Conservation (phyloP, 2,113 vertebrate genomes). For the Tinamus guttatus region DNA sequence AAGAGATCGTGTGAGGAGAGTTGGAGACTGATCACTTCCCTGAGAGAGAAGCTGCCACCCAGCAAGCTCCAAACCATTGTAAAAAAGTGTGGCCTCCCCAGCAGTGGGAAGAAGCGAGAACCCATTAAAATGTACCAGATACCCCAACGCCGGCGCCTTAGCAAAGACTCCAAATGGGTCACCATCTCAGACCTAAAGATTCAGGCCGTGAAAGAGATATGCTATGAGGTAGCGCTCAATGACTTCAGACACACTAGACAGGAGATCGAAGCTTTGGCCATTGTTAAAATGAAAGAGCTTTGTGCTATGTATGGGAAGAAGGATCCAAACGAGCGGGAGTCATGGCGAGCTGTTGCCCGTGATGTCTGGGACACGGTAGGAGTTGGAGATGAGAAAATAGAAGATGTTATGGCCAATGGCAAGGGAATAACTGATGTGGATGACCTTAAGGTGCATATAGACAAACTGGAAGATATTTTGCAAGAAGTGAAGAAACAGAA, state of each 20-base stretch:
- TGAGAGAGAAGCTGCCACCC: constrained; percentile 99
- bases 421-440: constrained; percentile 87
- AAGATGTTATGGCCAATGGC: constrained; percentile 86
- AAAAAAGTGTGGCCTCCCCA: constrained; percentile 98
- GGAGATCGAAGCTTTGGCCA: constrained; percentile 97
- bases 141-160: constrained; percentile 93
- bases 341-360: constrained; percentile 94
- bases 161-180: constrained; percentile 98
- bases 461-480: constrained; percentile 96
- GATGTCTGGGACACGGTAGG: constrained; percentile 99
- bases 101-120: constrained; percentile 96
- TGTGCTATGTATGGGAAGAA: constrained; percentile 95
- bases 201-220: constrained; percentile 99
- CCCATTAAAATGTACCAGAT: constrained; percentile 98
- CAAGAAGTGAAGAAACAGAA: constrained; percentile 99
- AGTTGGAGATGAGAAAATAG: constrained; percentile 93
- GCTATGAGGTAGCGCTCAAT: constrained; percentile 97
- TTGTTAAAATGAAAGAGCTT: constrained; percentile 99
- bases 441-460: constrained; percentile 96
- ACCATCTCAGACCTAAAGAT: constrained; percentile 99
- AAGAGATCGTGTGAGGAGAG: constrained; percentile 99
- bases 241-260: constrained; percentile 96
- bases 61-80: constrained; percentile 99
- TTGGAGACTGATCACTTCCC: constrained; percentile 98
- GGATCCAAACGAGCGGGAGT: constrained; percentile 96